These are phyloP conservation scores for Cyclophora albipunctata DNA, from an alignment of 2,888 invertebrate species.

Conservation along the genomic window DNA sequence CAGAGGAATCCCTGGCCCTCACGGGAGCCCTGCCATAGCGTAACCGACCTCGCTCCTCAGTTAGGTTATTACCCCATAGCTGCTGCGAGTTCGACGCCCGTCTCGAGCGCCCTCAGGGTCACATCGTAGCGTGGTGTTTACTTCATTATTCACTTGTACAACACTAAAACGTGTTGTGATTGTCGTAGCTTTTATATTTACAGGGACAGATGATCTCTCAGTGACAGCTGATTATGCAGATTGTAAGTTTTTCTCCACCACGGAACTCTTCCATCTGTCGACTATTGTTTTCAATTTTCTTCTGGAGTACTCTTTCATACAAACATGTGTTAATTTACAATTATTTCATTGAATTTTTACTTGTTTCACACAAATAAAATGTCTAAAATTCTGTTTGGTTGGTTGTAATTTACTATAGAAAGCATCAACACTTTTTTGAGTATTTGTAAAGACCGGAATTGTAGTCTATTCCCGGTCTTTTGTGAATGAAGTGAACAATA, in stretches of 20 bases:
- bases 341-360: constrained; percentile 60
- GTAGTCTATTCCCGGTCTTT: constrained; percentile 56
- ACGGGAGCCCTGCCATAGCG: constrained; percentile 62
- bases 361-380: constrained; percentile 60
- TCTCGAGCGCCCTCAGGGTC: constrained; percentile 43
- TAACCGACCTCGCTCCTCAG: constrained; percentile 53
- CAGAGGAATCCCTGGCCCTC: constrained; percentile 43
- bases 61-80: constrained; percentile 75
- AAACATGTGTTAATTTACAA: constrained; percentile 44
- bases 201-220: constrained; percentile 76
- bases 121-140: constrained; percentile 57
- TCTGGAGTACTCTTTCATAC: constrained; percentile 36
- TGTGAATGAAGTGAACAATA: constrained; percentile 24
- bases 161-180: constrained; percentile 62
- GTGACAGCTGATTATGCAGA: constrained; percentile 77
- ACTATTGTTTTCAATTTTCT: constrained; percentile 48
- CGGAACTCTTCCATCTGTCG: constrained; percentile 67
- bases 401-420: constrained; percentile 73
- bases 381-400: constrained; percentile 70
- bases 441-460: constrained; percentile 57
- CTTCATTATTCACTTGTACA: constrained; percentile 54
- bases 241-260: constrained; percentile 71
- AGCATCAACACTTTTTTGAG: constrained; percentile 76
- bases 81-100: constrained; percentile 43
- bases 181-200: constrained; percentile 73